Conservation (phyloP, 2,797 vertebrate genomes). For the Eleutherodactylus coqui region DNA sequence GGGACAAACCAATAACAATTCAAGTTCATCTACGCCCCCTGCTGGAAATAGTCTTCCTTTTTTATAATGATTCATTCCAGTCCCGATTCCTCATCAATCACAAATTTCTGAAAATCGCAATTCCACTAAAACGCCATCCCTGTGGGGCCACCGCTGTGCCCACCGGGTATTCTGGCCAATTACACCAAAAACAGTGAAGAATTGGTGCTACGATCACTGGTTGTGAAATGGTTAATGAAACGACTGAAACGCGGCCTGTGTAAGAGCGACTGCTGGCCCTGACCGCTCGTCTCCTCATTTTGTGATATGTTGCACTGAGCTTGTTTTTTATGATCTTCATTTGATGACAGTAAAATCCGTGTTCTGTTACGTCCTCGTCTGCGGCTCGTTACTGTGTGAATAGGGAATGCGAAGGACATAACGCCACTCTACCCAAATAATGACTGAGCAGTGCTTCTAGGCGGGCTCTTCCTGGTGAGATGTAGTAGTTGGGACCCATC, state of each 20-base stretch:
- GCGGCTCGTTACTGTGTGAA: background rate
- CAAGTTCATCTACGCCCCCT: background rate
- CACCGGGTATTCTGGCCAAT: background rate
- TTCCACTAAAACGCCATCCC: background rate
- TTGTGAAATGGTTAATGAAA: background rate
- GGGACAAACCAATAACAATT: no score
- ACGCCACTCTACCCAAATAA: background rate
- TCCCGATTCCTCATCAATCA: no score
- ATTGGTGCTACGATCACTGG: background rate
- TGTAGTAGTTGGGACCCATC: no score
- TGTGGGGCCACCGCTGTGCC: background rate
- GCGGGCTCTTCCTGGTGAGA: no score
- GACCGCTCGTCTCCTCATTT: background rate
- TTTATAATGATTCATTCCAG: background rate
- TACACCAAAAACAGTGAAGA: background rate
- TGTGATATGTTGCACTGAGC: constrained; percentile 58
- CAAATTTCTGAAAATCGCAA: background rate
- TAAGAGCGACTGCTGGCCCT: background rate
- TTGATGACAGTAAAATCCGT: constrained; percentile 51
- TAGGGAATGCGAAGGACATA: background rate
- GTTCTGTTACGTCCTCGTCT: constrained; percentile 26
- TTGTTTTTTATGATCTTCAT: constrained; percentile 51
- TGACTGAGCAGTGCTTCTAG: no score
- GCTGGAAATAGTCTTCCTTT: constrained; percentile 7
- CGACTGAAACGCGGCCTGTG: background rate